Evolutionary conservation across 2,113 vertebrate species (phyloP), one percentile per base, ranked within the genome.

Genomic region (Nibea coibor): DNA sequence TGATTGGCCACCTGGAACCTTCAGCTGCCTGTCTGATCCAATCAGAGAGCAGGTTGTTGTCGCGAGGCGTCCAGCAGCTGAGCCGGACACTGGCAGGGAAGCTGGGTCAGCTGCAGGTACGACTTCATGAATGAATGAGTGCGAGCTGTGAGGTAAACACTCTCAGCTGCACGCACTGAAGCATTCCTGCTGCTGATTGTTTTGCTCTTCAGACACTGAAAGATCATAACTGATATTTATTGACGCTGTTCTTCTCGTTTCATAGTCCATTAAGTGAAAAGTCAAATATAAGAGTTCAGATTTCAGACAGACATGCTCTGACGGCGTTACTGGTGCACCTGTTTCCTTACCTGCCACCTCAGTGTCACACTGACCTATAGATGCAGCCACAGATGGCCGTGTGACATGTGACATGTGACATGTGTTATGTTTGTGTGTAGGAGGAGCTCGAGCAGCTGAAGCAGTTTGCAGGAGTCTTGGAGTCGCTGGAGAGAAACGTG

Each of bases 51-150:
- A 75, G 85, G 45, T 67, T 95, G 65, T 88, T 94, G 12, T 93
- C 95, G 7, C 95, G 96, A 24, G 94, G 92, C 20, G 89, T 94
- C 57, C 80, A 91, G 51, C 94, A 92, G 89, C 86, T 97, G 87
- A 89, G 95, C 69, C 92, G 92, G 84, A 90, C 83, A 43, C 81
- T 97, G 42, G 86, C 88, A 26, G 75, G 63, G 78, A 97, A 94
- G 80, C 80, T 91, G 75, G 76, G 87, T 42, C 94, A 95, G 35
- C 92, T 96, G 72, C 93, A 96, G 96, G 98, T 98, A 85, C 5
- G 7, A 5, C 3, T 8, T 58, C 2, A 12, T 81, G 42, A 65
- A 73, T 82, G 67, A 58, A 72, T 3, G 7, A 12, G 10, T 12
- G 0, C 45, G 39, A 48, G 39, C 19, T 0, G 17, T 19, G 24